Evolutionary conservation across 2,797 vertebrate species (phyloP), one percentile per base, ranked within the genome.

Genomic region (Neosilurus hyrtlii): DNA sequence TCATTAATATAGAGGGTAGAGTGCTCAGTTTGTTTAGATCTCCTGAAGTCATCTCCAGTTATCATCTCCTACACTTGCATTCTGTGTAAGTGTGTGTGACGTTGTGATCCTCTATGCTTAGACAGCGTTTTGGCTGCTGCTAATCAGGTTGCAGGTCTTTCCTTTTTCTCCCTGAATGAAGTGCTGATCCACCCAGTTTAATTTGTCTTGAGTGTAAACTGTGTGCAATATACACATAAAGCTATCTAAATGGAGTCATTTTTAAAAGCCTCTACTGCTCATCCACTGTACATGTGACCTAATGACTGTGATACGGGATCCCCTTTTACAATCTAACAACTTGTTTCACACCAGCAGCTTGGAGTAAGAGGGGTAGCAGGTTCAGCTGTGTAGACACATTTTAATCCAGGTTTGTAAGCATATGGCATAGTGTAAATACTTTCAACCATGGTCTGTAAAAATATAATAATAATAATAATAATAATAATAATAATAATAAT

Each of bases 221-320:
- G 11, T n/a, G 85, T 89, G 86, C 75, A 84, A 87, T 70, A 85
- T 88, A 85, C 72, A 82, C 84, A 63, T 88, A 76, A 90, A 93
- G 86, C 88, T 78, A 10, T 82, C 80, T 85, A 86, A 89, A 89
- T 76, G 68, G 79, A 72, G 83, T 83, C 87, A 49, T 77, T 81
- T 89, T 88, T 90, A 65, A 18, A 86, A 71, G 82, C 72, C 80
- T 79, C 85, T 61, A 82, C 87, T 90, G 90, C 90, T 93, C 93
- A 92, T 92, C 85, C 89, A 86, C 86, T 86, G 87, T 80, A 76
- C 20, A 15, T 56, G 88, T 16, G 80, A 89, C 87, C 90, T 89
- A 88, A 89, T 59, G 70, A 86, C 87, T 83, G 30, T 76, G 92
- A 92, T 86, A 93, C 81, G 52, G 9, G 90, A 93, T 91, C 90